phyloP scores from a whole-genome alignment of 1,140 invertebrate genomes.

The Platyscapa corneri region DNA sequence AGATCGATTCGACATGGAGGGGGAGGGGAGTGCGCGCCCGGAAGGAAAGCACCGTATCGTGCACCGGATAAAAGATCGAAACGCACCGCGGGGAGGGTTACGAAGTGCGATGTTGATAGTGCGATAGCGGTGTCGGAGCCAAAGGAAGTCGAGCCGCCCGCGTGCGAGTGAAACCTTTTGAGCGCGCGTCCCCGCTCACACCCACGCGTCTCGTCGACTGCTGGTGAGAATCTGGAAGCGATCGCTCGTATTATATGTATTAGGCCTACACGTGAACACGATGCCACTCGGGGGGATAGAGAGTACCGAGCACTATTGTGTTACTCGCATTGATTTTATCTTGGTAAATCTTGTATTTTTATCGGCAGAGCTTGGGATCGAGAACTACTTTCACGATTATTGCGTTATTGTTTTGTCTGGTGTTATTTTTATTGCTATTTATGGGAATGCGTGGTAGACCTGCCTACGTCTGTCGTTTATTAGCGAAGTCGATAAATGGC shows the following conservation, averaged over 20 bases:
- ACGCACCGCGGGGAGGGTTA: slow-evolving; percentile 65
- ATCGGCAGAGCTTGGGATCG: neutral
- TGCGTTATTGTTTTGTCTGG: slow-evolving; percentile 13
- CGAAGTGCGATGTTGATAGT: slow-evolving; percentile 67
- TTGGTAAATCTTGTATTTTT: neutral
- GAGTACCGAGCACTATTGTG: neutral
- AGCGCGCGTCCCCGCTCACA: slow-evolving; percentile 38
- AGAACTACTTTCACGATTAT: neutral
- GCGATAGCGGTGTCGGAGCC: slow-evolving; percentile 53
- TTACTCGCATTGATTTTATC: neutral
- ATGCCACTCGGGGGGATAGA: neutral
- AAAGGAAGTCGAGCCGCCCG: neutral
- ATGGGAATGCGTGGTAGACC: neutral
- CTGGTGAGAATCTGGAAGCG: slow-evolving; percentile 13
- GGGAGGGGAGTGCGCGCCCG: neutral
- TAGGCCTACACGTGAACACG: no score
- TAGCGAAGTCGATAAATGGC: neutral
- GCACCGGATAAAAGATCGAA: slow-evolving; percentile 61
- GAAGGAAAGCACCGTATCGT: slow-evolving; percentile 29
- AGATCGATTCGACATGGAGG: neutral
- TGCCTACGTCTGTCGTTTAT: neutral
- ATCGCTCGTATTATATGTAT: neutral
- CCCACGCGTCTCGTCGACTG: slow-evolving; percentile 50
- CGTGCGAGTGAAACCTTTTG: slow-evolving; percentile 22
- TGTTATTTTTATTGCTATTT: neutral